These are phyloP conservation scores for Actinemys pallida DNA, from an alignment of 2,113 vertebrate species.

Conservation along the genomic window DNA sequence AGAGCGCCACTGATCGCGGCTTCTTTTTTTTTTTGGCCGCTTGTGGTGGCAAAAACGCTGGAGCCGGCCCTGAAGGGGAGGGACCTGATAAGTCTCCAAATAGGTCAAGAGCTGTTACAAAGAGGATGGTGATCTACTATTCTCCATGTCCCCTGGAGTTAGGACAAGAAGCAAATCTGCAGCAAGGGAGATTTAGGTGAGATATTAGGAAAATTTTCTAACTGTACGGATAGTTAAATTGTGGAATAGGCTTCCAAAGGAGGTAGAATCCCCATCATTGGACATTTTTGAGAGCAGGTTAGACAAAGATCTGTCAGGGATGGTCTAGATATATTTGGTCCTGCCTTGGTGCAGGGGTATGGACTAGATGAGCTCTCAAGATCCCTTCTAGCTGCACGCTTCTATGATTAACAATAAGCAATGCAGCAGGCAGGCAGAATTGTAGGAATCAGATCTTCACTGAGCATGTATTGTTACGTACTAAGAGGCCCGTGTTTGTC, in stretches of 20 bases:
- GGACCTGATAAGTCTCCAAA: background rate
- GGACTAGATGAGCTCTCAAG: background rate
- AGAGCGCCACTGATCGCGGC: no score
- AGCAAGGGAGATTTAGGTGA: background rate
- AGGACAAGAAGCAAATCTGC: background rate
- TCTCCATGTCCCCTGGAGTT: background rate
- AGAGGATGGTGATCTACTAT: background rate
- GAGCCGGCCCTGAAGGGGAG: no score
- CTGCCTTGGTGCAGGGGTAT: background rate
- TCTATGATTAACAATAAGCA: background rate
- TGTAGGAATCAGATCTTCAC: background rate
- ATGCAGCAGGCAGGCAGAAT: background rate
- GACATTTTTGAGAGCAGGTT: background rate
- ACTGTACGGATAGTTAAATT: background rate
- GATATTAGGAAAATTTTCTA: background rate
- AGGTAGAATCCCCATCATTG: background rate
- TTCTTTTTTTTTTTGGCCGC: no score
- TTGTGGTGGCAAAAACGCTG: no score
- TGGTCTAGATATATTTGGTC: background rate
- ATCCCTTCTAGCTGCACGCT: background rate
- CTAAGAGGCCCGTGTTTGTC: background rate
- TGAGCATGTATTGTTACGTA: background rate
- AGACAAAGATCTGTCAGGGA: background rate
- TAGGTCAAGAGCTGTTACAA: background rate
- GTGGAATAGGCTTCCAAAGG: background rate